Base-by-base conservation (phyloP, 2,888 invertebrate species). In the Pinctada fucata region DNA sequence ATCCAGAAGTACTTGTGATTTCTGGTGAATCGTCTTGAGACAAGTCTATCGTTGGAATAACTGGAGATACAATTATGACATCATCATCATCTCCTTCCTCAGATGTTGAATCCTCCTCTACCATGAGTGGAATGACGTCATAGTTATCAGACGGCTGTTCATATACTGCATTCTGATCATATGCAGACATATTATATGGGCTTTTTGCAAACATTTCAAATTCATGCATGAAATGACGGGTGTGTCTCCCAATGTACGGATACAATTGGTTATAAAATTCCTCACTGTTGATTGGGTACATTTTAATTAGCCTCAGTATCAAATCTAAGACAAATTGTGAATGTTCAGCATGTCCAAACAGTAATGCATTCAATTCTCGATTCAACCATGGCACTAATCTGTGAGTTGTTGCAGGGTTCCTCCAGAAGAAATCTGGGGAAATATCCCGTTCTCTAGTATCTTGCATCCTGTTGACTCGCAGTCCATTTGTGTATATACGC, bases 141-240 rank as follows among this genome's bases (percentile, higher is more conserved):
- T 82, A 73, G 10, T 82, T 75, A 64, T 78, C 72, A 31, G 31
- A 31, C 31, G 31, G 31, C 16, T 80, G 84, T 72, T 86, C 85
- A 85, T 93, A 93, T 8, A 88, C 81, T 2, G 91, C 91, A 66
- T 88, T 86, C 50, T 86, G 84, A 85, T 94, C 94, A 85, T 93
- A 94, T n/a, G 96, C 96, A 75, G 95, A 94, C 95, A 98, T 95
- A 90, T 97, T 97, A 91, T 95, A 96, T 0, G 97, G 96, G 10
- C 97, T 97, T 50, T 96, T 94, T 52, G 98, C 97, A 93, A 96
- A 98, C 91, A 95, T 95, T 87, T 95, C 95, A 81, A 98, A 94
- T 91, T 98, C 98, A 91, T 98, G 97, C 52, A 97, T 94, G 91
- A 98, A 98, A 92, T 98, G 98, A 79, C 95, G 95, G 0, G 97